Evolutionary conservation across 2,888 invertebrate species (phyloP), one percentile per base, ranked within the genome.

Genomic region (Platycheirus albimanus): DNA sequence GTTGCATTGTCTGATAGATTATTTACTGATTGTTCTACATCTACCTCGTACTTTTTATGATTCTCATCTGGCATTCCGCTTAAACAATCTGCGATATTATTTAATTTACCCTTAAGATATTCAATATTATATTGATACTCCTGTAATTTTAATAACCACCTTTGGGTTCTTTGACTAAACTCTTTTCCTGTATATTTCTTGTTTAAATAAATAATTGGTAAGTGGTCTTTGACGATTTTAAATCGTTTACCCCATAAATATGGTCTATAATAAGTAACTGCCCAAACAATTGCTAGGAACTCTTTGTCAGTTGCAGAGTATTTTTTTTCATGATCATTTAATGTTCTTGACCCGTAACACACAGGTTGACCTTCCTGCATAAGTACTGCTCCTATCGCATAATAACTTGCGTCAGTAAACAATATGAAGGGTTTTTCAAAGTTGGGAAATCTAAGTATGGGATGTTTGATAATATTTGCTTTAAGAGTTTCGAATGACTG

Each of bases 331-430:
- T 77, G 77, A 33, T 80, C 80, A 41, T 84, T 85, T 43, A 84
- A 58, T 19, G 84, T 77, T 13, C 79, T 64, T 43, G 71, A 83
- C 10, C 75, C 81, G 58, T 71, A 85, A 24, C 77, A 76, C 56
- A 85, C 78, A 20, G 84, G 79, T 66, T 86, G 80, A 30, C 63
- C 30, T 43, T 85, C 72, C 58, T 85, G 84, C 58, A 67, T 67
- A 38, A 84, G 66, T 30, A 85, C 85, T 11, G 85, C 80, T 30
- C 86, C 84, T 49, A 85, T 67, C 15, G 85, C 80, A 45, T 72
- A 49, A 49, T 49, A 24, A 6, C 49, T 43, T 17, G 43, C 43
- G 8, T 43, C 43, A 7, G 43, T 43, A 17, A 17, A 43, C 7
- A 43, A 4, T 33, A 8, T 33, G 8, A 33, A 33, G 8, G 30